These are phyloP conservation scores for Pammene fasciana DNA, from an alignment of 2,888 invertebrate species.

Conservation along the genomic window DNA sequence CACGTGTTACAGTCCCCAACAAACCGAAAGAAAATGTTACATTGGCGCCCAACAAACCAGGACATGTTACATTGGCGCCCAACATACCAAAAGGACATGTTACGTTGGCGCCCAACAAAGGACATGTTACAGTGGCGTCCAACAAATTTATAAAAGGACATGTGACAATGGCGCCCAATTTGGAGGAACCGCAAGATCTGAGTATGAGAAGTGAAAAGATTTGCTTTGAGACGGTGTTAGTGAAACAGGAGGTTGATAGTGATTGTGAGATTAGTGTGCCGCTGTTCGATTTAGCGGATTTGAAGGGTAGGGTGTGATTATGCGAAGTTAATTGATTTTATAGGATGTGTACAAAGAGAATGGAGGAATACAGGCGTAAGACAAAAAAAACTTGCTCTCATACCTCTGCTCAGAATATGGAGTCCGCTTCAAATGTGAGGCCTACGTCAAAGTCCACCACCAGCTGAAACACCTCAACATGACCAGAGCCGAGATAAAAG, in stretches of 20 bases:
- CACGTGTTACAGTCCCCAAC: no score
- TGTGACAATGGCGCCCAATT: not conserved
- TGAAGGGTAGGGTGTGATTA: conserved; percentile 10
- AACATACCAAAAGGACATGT: no score
- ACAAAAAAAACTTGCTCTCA: no score
- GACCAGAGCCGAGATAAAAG: conserved; percentile 59
- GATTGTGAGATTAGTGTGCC: conserved; percentile 15
- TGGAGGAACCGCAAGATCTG: not conserved
- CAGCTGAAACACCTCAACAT: conserved; percentile 59
- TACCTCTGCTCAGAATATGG: conserved; percentile 62
- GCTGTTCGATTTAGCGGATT: conserved; percentile 26
- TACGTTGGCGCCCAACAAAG: not conserved
- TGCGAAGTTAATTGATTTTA: no score
- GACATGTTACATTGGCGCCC: no score
- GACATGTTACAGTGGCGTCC: no score
- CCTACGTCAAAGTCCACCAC: conserved; percentile 61
- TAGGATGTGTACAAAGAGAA: no score
- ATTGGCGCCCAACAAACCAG: no score
- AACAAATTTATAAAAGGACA: no score
- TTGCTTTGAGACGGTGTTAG: conserved; percentile 15
- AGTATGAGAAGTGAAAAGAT: conserved; percentile 1
- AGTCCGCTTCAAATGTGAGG: conserved; percentile 57
- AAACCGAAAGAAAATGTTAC: no score
- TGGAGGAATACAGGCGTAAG: no score
- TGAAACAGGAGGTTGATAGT: conserved; percentile 6